These are phyloP conservation scores for Coelogynopora nodosa DNA, from an alignment of 2,888 invertebrate genomes.

Conservation along the genomic window DNA sequence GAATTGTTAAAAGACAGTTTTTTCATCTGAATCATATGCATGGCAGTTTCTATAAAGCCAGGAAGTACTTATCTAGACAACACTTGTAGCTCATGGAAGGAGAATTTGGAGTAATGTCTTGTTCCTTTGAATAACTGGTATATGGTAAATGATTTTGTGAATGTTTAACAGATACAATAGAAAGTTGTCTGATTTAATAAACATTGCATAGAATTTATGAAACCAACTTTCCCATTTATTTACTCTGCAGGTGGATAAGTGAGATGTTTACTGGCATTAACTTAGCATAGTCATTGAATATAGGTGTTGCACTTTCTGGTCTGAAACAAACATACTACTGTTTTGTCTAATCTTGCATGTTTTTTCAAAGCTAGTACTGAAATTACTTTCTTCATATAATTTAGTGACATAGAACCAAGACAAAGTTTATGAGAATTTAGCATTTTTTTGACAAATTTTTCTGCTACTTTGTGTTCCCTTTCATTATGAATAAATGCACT, in stretches of 20 bases:
- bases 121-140: not conserved
- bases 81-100: not conserved
- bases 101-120: not conserved
- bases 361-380: not conserved
- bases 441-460: not conserved
- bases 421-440: not conserved
- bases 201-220: not conserved
- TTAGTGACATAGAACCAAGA: not conserved
- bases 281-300: constrained; percentile 1
- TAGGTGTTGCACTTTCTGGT: not conserved
- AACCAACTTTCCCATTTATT: not conserved
- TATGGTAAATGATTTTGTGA: not conserved
- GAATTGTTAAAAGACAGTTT: not conserved
- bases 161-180: not conserved
- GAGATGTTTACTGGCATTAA: not conserved
- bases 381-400: not conserved
- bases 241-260: not conserved
- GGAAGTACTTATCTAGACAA: not conserved
- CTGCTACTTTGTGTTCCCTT: not conserved
- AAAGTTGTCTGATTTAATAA: not conserved
- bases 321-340: not conserved
- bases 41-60: not conserved
- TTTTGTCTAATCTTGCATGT: not conserved
- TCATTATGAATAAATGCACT: not conserved
- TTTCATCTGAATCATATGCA: not conserved